These are phyloP conservation scores for Volucella inanis DNA, from an alignment of 2,888 invertebrate genomes.

Conservation along the genomic window DNA sequence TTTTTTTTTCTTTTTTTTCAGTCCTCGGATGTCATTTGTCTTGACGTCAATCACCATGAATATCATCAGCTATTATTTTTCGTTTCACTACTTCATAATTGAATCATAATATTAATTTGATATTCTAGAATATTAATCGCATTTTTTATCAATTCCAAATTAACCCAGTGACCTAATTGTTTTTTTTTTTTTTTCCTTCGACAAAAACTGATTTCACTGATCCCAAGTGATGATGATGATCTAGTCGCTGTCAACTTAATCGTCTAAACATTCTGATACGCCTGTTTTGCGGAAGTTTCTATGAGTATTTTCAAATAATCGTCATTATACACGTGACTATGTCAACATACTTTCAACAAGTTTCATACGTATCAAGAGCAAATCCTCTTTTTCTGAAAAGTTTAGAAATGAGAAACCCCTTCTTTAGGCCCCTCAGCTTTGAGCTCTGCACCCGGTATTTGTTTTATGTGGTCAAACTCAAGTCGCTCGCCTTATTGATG, in stretches of 20 bases:
- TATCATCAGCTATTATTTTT: background rate
- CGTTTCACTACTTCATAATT: background rate
- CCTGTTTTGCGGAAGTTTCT: slow-evolving; percentile 40
- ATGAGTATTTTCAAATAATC: slow-evolving; percentile 20
- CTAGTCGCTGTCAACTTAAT: slow-evolving; percentile 9
- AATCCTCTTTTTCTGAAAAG: slow-evolving; percentile 28
- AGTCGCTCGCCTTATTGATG: slow-evolving; percentile 63
- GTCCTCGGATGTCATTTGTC: background rate
- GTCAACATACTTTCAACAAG: slow-evolving; percentile 25
- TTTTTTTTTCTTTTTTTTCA: background rate
- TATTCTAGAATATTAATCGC: too few species aligned
- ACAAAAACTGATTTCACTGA: slow-evolving; percentile 23
- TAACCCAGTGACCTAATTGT: slow-evolving; percentile 42
- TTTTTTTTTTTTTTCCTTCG: slow-evolving; percentile 8
- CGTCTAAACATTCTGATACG: slow-evolving; percentile 5
- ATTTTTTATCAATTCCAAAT: slow-evolving; percentile 34
- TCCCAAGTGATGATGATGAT: slow-evolving; percentile 12
- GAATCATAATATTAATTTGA: slow-evolving; percentile 2
- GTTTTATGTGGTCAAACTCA: slow-evolving; percentile 61
- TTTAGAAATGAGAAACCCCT: background rate
- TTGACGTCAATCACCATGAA: slow-evolving; percentile 14
- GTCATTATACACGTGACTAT: slow-evolving; percentile 34
- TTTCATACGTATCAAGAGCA: background rate
- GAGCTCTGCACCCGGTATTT: background rate
- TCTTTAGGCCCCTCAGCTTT: slow-evolving; percentile 24